Percentiles rank a stretch among this genome's conserved stretches.
Conservation (phyloP, 2,113 vertebrate species). For the Aphelocoma coerulescens region DNA sequence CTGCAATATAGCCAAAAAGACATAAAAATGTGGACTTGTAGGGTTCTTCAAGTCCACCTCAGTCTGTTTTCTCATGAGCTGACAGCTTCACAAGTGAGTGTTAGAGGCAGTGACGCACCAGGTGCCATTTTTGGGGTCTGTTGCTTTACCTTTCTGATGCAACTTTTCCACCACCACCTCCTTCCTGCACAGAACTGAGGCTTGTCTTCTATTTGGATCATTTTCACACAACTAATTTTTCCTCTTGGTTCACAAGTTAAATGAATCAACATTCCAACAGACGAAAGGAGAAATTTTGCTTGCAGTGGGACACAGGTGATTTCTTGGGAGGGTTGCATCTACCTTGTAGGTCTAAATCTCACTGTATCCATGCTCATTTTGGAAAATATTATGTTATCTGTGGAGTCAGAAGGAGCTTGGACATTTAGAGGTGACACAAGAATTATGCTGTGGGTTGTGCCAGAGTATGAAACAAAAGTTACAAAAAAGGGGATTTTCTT, state of each 20-base stretch:
- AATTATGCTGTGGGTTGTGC: neutral
- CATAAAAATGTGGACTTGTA: neutral
- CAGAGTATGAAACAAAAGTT: neutral
- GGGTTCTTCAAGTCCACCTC: neutral
- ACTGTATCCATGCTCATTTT: rapidly evolving
- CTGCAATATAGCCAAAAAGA: neutral
- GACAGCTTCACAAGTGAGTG: neutral
- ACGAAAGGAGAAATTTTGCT: neutral
- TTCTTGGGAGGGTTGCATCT: neutral
- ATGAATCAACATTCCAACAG: neutral
- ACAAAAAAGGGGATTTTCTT: neutral
- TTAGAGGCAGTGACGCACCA: neutral
- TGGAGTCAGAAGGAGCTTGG: neutral
- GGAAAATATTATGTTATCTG: neutral
- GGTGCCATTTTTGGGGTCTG: neutral
- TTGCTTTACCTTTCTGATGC: neutral
- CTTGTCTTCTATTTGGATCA: neutral
- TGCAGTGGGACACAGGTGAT: neutral
- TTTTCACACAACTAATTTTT: neutral
- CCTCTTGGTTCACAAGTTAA: neutral
- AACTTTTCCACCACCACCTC: neutral
- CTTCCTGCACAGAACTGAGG: neutral
- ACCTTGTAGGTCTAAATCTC: neutral
- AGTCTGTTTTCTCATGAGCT: neutral
- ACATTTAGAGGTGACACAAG: neutral